Base-by-base conservation (phyloP, 2,113 vertebrate species). In the Hylia prasina region DNA sequence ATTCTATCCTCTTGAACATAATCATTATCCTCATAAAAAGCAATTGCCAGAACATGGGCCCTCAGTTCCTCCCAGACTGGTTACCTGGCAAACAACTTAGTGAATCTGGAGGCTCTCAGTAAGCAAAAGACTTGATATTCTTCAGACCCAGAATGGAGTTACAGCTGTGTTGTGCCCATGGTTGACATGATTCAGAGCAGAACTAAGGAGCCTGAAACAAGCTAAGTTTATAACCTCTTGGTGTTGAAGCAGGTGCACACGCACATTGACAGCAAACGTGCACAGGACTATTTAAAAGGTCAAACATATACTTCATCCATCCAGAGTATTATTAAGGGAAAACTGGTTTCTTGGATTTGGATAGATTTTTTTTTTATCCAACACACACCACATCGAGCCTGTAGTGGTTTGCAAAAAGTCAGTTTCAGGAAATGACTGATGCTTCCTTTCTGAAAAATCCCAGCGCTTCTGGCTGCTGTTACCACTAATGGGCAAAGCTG, bases 1-100 rank as follows among this genome's bases (percentile, higher is more conserved):
- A 39, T 81, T 93, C 75, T 57, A 71, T 45, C 51, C 69, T 68
- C 53, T 64, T 60, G 60, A 93, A 90, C 28, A 42, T 18, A 91
- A 54, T 54, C 28, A 65, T 71, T 87, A 89, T 31, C 65, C 40
- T 82, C 8, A 2, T n/a, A 91, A 83, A 54, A 87, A 81, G 56
- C 51, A 81, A 64, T 9, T 57, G 51, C 40, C 81, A 82, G 44
- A 73, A 64, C 39, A 27, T 2, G 25, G 69, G 22, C 58, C 35
- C 58, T 65, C 66, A 28, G 64, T 44, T 87, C 63, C 39, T 82
- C 39, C 42, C 50, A 15, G 65, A 37, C 51, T 15, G 45, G 57
- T 56, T 87, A 89, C 87, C 94, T 54, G 37, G 51, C 47, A 89
- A 40, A 60, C 31, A 69, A 51, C 56, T 45, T 45, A 20, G 35